Percentiles rank a stretch among this genome's conserved stretches.
Conservation (phyloP, 2,888 invertebrate genomes). For the Saturnia pavonia region DNA sequence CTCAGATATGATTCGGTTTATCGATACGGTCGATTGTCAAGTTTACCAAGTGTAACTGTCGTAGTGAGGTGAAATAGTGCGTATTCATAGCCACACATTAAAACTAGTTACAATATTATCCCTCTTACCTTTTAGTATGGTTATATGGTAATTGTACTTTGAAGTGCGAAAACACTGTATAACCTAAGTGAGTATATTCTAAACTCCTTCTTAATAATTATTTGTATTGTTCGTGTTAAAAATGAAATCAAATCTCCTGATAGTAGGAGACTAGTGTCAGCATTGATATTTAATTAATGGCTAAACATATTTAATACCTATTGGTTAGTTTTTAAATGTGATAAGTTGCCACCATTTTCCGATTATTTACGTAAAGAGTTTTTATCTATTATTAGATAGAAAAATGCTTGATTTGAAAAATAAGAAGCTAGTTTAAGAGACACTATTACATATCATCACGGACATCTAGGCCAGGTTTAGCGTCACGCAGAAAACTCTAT, state of each 20-base stretch:
- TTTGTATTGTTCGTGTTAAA: neutral
- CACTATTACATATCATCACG: too few relatives aligned
- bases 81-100: neutral
- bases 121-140: neutral
- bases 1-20: conserved; percentile 37
- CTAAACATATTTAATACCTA: too few relatives aligned
- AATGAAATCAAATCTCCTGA: neutral
- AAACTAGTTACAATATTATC: neutral
- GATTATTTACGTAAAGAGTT: too few relatives aligned
- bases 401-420: too few relatives aligned
- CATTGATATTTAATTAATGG: neutral
- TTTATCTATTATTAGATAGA: too few relatives aligned
- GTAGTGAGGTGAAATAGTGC: neutral
- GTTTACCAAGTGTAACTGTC: conserved; percentile 40
- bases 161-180: neutral
- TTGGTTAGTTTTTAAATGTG: too few relatives aligned
- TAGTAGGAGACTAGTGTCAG: neutral
- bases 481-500: too few relatives aligned
- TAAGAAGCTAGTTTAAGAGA: too few relatives aligned
- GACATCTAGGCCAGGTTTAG: too few relatives aligned
- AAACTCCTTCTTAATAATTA: neutral
- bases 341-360: too few relatives aligned
- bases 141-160: neutral
- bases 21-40: conserved; percentile 40
- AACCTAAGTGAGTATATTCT: neutral